Percentiles rank a stretch among this genome's conserved stretches.
phyloP scores from a whole-genome alignment of 2,888 invertebrate species.

The Spialia ferax region DNA sequence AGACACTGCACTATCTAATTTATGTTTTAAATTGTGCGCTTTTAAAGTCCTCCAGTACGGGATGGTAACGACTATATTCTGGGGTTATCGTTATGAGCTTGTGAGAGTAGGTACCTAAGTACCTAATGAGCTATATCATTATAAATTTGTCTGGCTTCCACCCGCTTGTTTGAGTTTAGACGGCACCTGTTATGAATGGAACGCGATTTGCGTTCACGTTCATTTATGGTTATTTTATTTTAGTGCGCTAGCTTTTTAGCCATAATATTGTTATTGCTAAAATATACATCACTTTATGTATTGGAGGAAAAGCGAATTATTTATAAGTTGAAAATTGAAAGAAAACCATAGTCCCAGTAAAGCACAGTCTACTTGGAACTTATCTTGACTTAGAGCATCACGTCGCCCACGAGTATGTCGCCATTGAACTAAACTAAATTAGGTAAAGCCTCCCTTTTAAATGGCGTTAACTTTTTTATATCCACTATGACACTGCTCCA shows the following conservation, averaged over 20 bases:
- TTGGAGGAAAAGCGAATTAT: not conserved
- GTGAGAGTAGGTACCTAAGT: constrained; percentile 54
- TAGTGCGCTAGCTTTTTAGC: constrained; percentile 12
- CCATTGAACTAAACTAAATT: too few relatives aligned
- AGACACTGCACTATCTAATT: constrained; percentile 84
- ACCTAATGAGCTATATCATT: constrained; percentile 74
- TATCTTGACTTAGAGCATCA: too few relatives aligned
- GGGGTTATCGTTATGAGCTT: constrained; percentile 73
- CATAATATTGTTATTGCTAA: not conserved
- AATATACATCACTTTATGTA: not conserved
- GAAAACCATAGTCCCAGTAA: too few relatives aligned
- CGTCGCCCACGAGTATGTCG: too few relatives aligned
- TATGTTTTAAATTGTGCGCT: constrained; percentile 81
- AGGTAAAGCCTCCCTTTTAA: too few relatives aligned
- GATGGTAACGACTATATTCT: constrained; percentile 71
- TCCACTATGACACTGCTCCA: too few relatives aligned
- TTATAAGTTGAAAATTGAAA: not conserved
- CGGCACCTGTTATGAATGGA: constrained; percentile 65
- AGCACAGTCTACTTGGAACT: too few relatives aligned
- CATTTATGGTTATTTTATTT: constrained; percentile 49
- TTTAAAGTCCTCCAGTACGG: constrained; percentile 67
- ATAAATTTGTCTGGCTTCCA: constrained; percentile 75
- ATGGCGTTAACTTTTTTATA: too few relatives aligned
- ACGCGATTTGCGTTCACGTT: constrained; percentile 57
- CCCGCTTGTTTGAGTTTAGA: constrained; percentile 53